Percentiles rank a stretch among this genome's conserved stretches.
phyloP scores from a whole-genome alignment of 2,888 invertebrate genomes.

The Isoperla grammatica region DNA sequence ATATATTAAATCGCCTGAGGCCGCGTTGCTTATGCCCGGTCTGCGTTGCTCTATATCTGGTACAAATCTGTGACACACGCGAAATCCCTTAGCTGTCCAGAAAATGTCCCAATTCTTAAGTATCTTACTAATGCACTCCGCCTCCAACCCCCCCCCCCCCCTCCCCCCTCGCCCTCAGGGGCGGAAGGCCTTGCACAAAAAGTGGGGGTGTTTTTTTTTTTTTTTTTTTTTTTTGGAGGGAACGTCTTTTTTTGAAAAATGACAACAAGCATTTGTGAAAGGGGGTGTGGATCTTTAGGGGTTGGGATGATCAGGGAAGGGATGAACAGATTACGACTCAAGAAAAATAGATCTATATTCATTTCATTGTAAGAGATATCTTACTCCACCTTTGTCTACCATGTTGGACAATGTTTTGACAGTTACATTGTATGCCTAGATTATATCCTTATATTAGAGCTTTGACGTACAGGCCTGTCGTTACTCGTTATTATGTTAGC shows the following conservation, averaged over 20 bases:
- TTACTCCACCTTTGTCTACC: neutral
- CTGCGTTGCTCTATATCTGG: too few relatives aligned
- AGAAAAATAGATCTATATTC: conserved; percentile 11
- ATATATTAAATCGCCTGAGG: too few relatives aligned
- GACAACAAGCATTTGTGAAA: conserved; percentile 19
- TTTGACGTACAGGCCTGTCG: too few relatives aligned
- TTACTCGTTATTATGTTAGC: too few relatives aligned
- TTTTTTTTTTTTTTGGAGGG: neutral
- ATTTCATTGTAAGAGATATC: conserved; percentile 2
- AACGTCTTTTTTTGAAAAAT: conserved; percentile 15
- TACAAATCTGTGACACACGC: neutral
- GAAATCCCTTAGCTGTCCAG: conserved; percentile 14
- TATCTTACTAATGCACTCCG: conserved; percentile 18
- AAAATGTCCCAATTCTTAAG: conserved; percentile 19
- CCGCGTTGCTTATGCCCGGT: too few relatives aligned
- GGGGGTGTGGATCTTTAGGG: conserved; percentile 13
- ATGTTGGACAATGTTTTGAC: too few relatives aligned
- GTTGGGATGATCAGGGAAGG: conserved; percentile 5
- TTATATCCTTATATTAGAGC: too few relatives aligned
- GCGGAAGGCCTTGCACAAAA: conserved; percentile 13
- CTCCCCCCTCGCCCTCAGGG: neutral
- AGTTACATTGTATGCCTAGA: too few relatives aligned
- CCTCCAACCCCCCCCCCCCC: neutral
- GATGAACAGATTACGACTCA: conserved; percentile 8
- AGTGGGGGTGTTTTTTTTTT: conserved; percentile 6